These are phyloP conservation scores for Mirounga angustirostris DNA, from an alignment of 2,113 vertebrate species.

Conservation along the genomic window DNA sequence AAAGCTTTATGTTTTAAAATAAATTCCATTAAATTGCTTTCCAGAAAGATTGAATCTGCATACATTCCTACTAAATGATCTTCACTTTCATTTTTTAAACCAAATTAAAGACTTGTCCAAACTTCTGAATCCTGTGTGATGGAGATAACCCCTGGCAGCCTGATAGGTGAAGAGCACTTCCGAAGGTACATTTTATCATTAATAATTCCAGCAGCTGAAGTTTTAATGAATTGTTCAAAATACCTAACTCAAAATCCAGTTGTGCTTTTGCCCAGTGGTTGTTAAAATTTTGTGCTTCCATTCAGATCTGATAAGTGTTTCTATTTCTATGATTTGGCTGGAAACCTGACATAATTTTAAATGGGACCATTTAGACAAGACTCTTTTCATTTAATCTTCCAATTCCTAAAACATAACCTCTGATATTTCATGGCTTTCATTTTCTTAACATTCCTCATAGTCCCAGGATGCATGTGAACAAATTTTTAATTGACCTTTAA, in stretches of 20 bases:
- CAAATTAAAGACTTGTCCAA: neutral
- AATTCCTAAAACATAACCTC: slow-evolving; percentile 38
- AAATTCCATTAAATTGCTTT: slow-evolving; percentile 1
- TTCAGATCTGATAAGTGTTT: slow-evolving; percentile 44
- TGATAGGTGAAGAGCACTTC: neutral
- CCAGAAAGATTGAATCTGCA: neutral
- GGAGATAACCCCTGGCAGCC: slow-evolving; percentile 7
- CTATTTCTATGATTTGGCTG: slow-evolving; percentile 30
- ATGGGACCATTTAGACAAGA: slow-evolving; percentile 20
- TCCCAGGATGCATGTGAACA: neutral
- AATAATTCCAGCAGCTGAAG: neutral
- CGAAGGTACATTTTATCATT: slow-evolving; percentile 37
- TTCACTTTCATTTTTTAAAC: slow-evolving; percentile 37
- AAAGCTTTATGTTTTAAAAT: neutral
- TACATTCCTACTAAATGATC: neutral
- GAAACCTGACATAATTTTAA: slow-evolving; percentile 38
- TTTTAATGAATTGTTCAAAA: slow-evolving; percentile 56
- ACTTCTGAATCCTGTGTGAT: neutral
- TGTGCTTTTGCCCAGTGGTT: neutral
- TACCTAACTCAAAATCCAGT: neutral
- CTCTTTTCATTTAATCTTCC: slow-evolving; percentile 24
- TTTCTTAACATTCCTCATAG: neutral
- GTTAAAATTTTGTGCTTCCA: slow-evolving; percentile 32
- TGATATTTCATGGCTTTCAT: neutral
- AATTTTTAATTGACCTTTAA: slow-evolving; percentile 23